phyloP scores from a whole-genome alignment of 2,113 vertebrate species.

The Sebastes fasciatus region DNA sequence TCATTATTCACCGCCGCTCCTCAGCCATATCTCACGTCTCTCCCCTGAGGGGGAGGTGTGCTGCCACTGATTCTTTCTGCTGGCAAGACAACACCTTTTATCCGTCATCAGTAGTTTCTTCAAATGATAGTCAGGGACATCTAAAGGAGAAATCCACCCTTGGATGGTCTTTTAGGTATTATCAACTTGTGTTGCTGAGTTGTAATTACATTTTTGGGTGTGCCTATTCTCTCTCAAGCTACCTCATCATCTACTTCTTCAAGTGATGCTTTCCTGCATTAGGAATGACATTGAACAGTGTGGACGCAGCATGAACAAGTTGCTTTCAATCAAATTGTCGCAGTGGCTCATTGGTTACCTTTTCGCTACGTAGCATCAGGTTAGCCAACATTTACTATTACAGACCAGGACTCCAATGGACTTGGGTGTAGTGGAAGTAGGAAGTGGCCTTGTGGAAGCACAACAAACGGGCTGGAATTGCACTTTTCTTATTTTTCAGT shows the following conservation, averaged over 20 bases:
- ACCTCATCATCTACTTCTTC: not conserved
- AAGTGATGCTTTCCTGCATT: not conserved
- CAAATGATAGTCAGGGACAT: conserved; percentile 9
- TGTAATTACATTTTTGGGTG: conserved; percentile 6
- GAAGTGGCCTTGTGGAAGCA: not conserved
- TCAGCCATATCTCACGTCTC: conserved; percentile 45
- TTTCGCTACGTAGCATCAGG: not conserved
- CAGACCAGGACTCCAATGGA: not conserved
- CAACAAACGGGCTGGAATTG: not conserved
- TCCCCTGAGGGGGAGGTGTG: conserved; percentile 44
- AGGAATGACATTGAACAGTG: not conserved
- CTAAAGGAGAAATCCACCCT: conserved; percentile 6
- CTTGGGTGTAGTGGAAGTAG: not conserved
- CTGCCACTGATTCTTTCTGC: conserved; percentile 51
- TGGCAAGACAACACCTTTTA: conserved; percentile 46
- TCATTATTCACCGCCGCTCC: conserved; percentile 71
- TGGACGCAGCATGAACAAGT: not conserved
- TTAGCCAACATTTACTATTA: not conserved
- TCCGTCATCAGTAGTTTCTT: conserved; percentile 38
- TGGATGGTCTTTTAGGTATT: not conserved
- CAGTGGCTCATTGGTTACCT: not conserved
- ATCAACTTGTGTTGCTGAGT: not conserved
- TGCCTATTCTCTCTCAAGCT: not conserved
- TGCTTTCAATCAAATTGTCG: not conserved
- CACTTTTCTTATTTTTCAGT: not conserved